These are phyloP conservation scores for Ashinkailepas kermadecensis DNA, from an alignment of 2,888 invertebrate genomes.

Conservation along the genomic window DNA sequence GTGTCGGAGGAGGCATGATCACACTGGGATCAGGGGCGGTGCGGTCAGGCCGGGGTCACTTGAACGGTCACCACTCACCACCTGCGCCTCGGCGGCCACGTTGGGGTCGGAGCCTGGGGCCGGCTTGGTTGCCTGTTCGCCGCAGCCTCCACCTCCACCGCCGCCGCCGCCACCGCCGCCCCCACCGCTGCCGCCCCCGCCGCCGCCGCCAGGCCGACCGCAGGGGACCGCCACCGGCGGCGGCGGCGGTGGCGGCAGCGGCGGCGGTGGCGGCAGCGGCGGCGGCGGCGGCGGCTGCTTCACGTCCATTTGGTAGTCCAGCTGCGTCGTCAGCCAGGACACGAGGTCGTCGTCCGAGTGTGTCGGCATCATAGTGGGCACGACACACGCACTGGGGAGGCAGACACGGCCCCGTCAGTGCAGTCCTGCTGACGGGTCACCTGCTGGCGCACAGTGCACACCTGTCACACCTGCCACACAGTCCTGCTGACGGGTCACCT, in stretches of 20 bases:
- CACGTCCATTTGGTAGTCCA: background rate
- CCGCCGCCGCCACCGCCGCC: background rate
- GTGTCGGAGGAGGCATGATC: no score
- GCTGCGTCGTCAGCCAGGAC: slow-evolving; percentile 21
- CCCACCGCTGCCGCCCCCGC: background rate
- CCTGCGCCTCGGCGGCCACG: background rate
- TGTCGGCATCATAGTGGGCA: slow-evolving; percentile 1
- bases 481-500: no score
- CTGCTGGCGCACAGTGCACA: no score
- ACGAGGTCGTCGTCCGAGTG: slow-evolving; percentile 4
- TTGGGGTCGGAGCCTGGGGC: background rate
- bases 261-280: slow-evolving; percentile 1
- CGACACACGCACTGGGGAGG: no score
- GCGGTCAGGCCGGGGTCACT: no score
- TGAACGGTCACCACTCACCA: background rate
- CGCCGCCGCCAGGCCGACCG: background rate
- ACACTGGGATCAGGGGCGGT: no score
- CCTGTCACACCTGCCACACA: no score
- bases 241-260: background rate
- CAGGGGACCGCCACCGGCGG: background rate
- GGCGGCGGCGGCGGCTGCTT: slow-evolving; percentile 1
- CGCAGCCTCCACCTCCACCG: background rate
- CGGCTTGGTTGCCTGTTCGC: background rate
- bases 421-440: no score
- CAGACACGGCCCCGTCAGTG: no score